Base-by-base conservation (phyloP, 2,888 invertebrate genomes). In the Frankliniella intonsa region DNA sequence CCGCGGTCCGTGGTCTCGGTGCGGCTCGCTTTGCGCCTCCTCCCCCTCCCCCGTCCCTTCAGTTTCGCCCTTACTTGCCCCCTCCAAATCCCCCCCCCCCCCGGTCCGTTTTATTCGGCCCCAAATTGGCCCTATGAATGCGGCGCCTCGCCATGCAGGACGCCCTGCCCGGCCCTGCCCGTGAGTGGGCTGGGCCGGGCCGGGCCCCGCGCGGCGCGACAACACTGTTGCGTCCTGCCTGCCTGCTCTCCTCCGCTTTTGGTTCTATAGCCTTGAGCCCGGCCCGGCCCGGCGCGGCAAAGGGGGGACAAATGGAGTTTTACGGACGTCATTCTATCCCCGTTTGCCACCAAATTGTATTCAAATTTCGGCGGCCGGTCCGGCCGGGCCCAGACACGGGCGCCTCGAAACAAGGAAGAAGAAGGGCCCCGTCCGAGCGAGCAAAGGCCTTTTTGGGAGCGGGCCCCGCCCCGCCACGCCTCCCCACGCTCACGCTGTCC, bases 281-380 rank as follows among this genome's bases (percentile, higher is more conserved):
- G 69, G 11, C 55, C 55, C 3, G 55, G 51, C 51, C 51, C 10
- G 9, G 51, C 51, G n/a, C 55, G 7, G 51, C 51, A 12, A 51
- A 11, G 14, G 14, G 62, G 3, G 62, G 62, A 17, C 62, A 25
- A 25, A 76, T 69, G n/a, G 22, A 22, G 22, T n/a, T 69, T 69
- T 69, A 69, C 69, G 69, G 69, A 25, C 69, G 25, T 76, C 69
- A 76, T 76, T 25, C 69, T 25, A 76, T 76, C 69, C 25, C 69
- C 69, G 69, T 76, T 76, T 76, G 69, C 69, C 69, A 25, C 69
- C 69, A 76, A 76, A 76, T 76, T 76, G 69, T 76, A 76, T 76
- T 76, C 69, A 76, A 76, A 76, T 76, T 76, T 76, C 69, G 69
- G 69, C 69, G 69, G 22, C 25, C 69, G 10, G 22, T 3, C 25